Conservation (phyloP, 2,888 invertebrate genomes). For the Balanococcus diminutus region DNA sequence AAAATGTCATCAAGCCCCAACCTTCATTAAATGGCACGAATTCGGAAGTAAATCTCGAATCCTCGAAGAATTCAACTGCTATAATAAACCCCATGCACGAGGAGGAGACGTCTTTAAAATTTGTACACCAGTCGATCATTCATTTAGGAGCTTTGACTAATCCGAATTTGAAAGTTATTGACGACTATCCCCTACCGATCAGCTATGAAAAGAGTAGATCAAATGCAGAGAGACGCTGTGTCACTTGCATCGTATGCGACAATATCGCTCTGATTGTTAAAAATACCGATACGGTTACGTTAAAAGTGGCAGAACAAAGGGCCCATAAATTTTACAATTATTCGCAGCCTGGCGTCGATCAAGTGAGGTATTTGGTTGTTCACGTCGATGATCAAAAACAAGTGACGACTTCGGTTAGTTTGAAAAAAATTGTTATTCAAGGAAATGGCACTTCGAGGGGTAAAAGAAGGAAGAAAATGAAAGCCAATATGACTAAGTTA, state of each 20-base stretch:
- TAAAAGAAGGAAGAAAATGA: too few species aligned
- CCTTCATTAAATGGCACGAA: too few species aligned
- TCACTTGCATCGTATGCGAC: not conserved
- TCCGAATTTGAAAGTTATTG: not conserved
- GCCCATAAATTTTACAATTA: not conserved
- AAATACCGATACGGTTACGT: not conserved
- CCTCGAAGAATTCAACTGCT: too few species aligned
- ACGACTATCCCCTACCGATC: not conserved
- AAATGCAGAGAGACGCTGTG: not conserved
- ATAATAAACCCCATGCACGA: too few species aligned
- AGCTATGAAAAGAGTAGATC: not conserved
- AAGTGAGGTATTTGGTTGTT: not conserved
- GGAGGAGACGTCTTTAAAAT: not conserved
- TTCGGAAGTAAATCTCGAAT: too few species aligned
- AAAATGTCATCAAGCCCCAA: too few species aligned
- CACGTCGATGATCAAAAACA: not conserved
- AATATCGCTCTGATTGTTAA: not conserved
- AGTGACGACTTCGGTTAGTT: not conserved
- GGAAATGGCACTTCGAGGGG: too few species aligned
- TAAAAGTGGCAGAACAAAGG: not conserved
- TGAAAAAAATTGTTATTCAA: too few species aligned
- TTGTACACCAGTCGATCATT: not conserved
- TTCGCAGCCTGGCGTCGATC: not conserved
- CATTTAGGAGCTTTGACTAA: not conserved
- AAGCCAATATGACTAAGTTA: too few species aligned